Base-by-base conservation (phyloP, 2,797 vertebrate species). In the Ptychobarbus kaznakovi region DNA sequence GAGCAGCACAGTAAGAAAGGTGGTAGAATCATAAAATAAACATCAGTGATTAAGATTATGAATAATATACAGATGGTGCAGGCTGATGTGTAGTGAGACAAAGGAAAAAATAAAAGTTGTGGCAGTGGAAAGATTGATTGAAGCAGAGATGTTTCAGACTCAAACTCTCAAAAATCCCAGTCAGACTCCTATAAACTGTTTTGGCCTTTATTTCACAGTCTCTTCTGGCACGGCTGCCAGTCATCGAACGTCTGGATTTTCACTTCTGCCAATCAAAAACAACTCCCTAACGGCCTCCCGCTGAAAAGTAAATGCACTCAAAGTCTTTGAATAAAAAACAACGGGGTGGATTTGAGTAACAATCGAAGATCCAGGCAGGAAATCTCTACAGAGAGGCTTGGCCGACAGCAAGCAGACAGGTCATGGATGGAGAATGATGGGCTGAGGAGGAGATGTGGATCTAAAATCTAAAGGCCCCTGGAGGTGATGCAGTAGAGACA, bases 231-330 rank as follows among this genome's bases (percentile, higher is more conserved):
- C 40, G 8, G 15, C 46, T 77, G 58, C 44, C 73, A 83, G 74
- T 84, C 73, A 77, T 69, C 16, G n/a, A 56, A 69, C 44, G 65
- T 12, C 15, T 58, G n/a, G 49, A 84, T 69, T 70, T 83, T 84
- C 20, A 70, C 77, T 73, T 65, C 77, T 80, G 77, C 44, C 77
- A 80, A 65, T 74, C 84, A 85, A 40, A 80, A 35, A 65, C 42
- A 73, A 80, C 28, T 72, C 76, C 40, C 68, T 51, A 63, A 79
- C 0, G 6, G 66, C 68, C 53, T 74, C 11, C 58, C 10, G 28
- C 56, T 73, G 6, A 65, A 85, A 63, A 74, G 51, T n/a, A 61
- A 84, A 84, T 61, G 65, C 12, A 28, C 66, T 73, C 68, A 20
- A 46, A 73, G 77, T 13, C n/a, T 80, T n/a, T 58, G 18, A 79